Conservation (phyloP, 1,140 invertebrate genomes). For the Ctenoplectra terminalis region DNA sequence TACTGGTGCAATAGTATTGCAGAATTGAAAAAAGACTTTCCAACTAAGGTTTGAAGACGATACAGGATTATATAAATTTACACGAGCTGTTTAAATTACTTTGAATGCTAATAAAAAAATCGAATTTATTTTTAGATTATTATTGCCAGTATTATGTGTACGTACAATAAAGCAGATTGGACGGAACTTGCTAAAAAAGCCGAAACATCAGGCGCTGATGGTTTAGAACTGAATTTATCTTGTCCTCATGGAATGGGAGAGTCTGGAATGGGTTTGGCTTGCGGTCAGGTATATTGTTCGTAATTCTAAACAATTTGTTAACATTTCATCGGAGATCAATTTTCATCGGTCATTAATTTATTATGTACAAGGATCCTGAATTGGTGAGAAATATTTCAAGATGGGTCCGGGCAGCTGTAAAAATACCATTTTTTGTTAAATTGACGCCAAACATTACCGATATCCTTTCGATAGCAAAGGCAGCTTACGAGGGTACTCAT, state of each 20-base stretch:
- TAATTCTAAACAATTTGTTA: neutral
- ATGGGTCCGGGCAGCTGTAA: slow-evolving; percentile 93
- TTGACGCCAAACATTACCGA: slow-evolving; percentile 99
- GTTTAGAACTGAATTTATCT: slow-evolving; percentile 97
- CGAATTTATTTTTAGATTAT: slow-evolving; percentile 87
- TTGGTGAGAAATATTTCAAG: slow-evolving; percentile 94
- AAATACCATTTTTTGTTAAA: slow-evolving; percentile 99
- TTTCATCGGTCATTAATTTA: neutral
- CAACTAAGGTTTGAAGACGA: slow-evolving; percentile 86
- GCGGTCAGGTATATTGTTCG: slow-evolving; percentile 90
- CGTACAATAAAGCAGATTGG: slow-evolving; percentile 95
- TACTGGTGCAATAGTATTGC: slow-evolving; percentile 96
- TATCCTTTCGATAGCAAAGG: slow-evolving; percentile 93
- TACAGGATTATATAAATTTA: neutral
- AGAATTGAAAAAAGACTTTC: slow-evolving; percentile 97
- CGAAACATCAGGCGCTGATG: slow-evolving; percentile 95
- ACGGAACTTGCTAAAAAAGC: slow-evolving; percentile 90
- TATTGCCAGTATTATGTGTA: slow-evolving; percentile 99
- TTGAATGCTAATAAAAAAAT: too few relatives aligned
- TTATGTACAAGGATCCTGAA: slow-evolving; percentile 87
- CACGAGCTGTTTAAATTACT: neutral
- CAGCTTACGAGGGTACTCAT: slow-evolving; percentile 91
- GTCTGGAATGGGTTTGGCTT: slow-evolving; percentile 98
- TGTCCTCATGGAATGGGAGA: slow-evolving; percentile 99
- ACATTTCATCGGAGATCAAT: neutral